Evolutionary conservation across 2,113 vertebrate species (phyloP).

Genomic region (Oreochromis tanganicae): DNA sequence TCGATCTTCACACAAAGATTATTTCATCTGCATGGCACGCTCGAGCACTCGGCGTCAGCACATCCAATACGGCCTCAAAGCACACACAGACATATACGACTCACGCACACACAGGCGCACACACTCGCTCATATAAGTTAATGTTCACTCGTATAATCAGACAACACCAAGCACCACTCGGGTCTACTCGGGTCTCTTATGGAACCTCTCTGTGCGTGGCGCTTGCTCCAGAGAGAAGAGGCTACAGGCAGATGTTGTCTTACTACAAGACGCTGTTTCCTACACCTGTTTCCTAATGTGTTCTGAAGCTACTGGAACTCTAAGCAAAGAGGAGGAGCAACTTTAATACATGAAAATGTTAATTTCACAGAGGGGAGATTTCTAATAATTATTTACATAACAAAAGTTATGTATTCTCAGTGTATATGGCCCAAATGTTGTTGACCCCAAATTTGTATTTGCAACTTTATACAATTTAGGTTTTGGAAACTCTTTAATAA

Average conservation of each 20-base stretch:
- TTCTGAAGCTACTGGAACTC: background rate
- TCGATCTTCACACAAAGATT: background rate
- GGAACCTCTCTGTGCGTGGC: background rate
- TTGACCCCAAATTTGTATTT: background rate
- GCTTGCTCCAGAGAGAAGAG: background rate
- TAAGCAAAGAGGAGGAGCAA: background rate
- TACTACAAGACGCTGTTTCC: fast-evolving
- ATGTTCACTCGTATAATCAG: background rate
- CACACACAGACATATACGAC: background rate
- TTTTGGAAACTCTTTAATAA: background rate
- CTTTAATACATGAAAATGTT: background rate
- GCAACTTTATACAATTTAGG: background rate
- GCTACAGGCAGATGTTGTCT: background rate
- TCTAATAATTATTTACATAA: background rate
- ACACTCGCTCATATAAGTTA: background rate
- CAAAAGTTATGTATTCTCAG: background rate
- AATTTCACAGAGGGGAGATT: background rate
- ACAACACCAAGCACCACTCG: background rate
- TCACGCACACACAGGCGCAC: background rate
- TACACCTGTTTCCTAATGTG: background rate
- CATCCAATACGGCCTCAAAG: background rate
- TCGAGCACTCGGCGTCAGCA: background rate
- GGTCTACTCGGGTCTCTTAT: background rate
- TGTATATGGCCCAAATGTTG: background rate
- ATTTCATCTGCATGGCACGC: background rate